Conservation (phyloP, 2,797 vertebrate species). For the Esox lucius region DNA sequence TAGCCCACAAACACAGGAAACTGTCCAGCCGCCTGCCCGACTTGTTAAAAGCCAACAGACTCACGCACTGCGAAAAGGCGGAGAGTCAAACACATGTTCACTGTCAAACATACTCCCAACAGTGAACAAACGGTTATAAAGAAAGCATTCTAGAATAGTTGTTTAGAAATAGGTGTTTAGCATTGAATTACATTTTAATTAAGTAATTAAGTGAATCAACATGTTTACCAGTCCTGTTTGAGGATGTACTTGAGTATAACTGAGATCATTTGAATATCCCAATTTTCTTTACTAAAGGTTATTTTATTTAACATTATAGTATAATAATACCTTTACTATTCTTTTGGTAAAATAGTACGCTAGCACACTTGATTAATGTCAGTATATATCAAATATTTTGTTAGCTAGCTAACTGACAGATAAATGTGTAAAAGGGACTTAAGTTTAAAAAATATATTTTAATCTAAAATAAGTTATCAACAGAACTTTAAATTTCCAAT, state of each 20-base stretch:
- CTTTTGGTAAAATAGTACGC: slow-evolving; percentile 8
- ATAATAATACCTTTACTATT: slow-evolving; percentile 78
- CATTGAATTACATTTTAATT: slow-evolving; percentile 70
- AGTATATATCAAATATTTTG: neutral
- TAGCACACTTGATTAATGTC: neutral
- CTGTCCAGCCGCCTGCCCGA: slow-evolving; percentile 82
- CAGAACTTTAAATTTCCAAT: neutral
- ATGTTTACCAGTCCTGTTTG: slow-evolving; percentile 93
- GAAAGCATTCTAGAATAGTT: neutral
- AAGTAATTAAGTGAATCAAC: slow-evolving; percentile 91
- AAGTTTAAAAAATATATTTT: too few species aligned
- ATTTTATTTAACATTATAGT: slow-evolving; percentile 79
- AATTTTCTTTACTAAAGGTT: slow-evolving; percentile 87
- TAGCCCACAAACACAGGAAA: slow-evolving; percentile 87
- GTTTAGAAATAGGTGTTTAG: neutral
- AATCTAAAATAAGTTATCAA: neutral
- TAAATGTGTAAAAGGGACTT: too few species aligned
- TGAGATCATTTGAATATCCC: slow-evolving; percentile 94
- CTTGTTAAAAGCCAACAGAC: slow-evolving; percentile 77
- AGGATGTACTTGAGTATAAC: slow-evolving; percentile 94
- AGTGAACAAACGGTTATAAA: slow-evolving; percentile 22
- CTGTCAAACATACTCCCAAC: slow-evolving; percentile 3
- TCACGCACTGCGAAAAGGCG: slow-evolving; percentile 55
- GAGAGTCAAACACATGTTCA: slow-evolving; percentile 41
- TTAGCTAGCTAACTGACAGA: neutral